Evolutionary conservation across 1,140 invertebrate species (phyloP), one percentile per base, ranked within the genome.

Genomic region (Tenebrio molitor): DNA sequence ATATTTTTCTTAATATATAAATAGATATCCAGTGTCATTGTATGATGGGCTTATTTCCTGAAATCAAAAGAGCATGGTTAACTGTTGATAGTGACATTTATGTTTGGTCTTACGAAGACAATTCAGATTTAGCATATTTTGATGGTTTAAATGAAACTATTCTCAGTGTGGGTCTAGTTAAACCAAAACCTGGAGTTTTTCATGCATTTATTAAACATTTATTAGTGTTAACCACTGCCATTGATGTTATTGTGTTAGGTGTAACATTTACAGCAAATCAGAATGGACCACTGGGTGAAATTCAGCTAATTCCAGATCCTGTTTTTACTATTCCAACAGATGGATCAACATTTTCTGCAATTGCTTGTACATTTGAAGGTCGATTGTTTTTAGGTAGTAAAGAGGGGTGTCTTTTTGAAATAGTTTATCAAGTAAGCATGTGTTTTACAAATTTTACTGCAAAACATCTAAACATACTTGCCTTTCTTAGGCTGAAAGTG

Each of bases 81-180:
- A 95, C 96, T 17, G 96, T 99, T 79, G 98, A 99, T 81, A 98
- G 94, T 80, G 96, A 98, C 86, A 95, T 99, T 76, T 99, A 98
- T 87, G 89, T 99, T 1, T 98, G 96, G 96, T 92, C 93, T 39
- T 98, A 95, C 86, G 94, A 96, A 84, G 91, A 95, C 82, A 93
- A 93, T 21, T 88, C 90, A 73, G 95, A 97, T 88, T 89, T 97
- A 8, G 94, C 95, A 3, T 97, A 96, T 84, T 97, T 94, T 85
- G 95, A 97, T 89, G 95, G 95, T 0, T 85, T 97, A 0, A 93
- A 90, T 80, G 95, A 97, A 81, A 93, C 94, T 12, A 97, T 98
- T 79, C 87, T 97, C 7, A 92, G 92, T 83, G 93, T 95, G 15
- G 95, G 93, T 4, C 83, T 97, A 42, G 90, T 96, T 0, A 93